Conservation (phyloP, 2,797 vertebrate genomes). For the Cryptoprocta ferox region DNA sequence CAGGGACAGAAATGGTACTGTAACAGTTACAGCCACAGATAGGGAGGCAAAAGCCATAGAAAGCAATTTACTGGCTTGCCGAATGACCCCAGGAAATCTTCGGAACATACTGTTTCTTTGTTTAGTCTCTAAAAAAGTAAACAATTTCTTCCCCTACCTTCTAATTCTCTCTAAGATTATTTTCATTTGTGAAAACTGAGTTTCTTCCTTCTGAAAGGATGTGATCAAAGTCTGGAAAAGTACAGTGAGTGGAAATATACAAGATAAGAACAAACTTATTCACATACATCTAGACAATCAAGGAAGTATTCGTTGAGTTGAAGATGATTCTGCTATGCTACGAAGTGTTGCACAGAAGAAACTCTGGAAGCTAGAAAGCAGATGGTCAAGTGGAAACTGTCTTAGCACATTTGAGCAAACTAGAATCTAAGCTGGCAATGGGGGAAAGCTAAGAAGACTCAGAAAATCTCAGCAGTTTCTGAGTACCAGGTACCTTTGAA, state of each 20-base stretch:
- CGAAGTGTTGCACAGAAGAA: background rate
- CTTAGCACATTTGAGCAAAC: background rate
- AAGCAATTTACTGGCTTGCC: background rate
- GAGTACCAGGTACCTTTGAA: background rate
- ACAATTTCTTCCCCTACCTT: background rate
- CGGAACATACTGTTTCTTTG: background rate
- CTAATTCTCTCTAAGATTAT: constrained; percentile 23
- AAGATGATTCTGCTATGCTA: background rate
- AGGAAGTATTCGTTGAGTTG: background rate
- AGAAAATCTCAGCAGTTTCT: background rate
- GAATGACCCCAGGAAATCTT: constrained; percentile 8
- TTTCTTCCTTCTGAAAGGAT: constrained; percentile 17
- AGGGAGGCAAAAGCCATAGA: background rate
- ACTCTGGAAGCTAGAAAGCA: background rate
- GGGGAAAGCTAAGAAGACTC: background rate
- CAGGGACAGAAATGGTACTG: constrained; percentile 29
- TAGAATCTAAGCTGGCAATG: background rate
- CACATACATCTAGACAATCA: background rate
- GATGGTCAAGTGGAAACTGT: background rate
- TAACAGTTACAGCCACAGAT: constrained; percentile 12
- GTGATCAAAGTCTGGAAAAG: background rate
- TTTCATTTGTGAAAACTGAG: constrained; percentile 42
- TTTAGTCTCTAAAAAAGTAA: constrained; percentile 25
- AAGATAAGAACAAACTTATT: background rate
- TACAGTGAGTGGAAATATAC: background rate